Evolutionary conservation across 2,113 vertebrate genomes (phyloP), one percentile per base, ranked within the genome.

Genomic region (Perca fluviatilis): DNA sequence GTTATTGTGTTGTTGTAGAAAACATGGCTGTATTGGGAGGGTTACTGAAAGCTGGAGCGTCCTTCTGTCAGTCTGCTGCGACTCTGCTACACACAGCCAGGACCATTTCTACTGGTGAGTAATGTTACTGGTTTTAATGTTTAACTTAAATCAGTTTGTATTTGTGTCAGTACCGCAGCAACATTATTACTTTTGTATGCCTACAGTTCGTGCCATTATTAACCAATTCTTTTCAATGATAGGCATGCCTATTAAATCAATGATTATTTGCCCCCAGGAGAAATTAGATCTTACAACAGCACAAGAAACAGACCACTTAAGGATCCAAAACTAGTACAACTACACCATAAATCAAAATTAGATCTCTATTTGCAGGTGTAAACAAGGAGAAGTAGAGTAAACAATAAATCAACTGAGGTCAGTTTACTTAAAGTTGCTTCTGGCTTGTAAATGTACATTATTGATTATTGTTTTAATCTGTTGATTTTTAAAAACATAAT

Each of bases 21-120:
- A 70, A n/a, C 30, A 95, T 95, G 94, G 89, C 89, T 27, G n/a
- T 80, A 0, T 33, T 93, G 15, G 89, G 89, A 63, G 86, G 83
- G 43, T 63, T 93, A 11, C 79, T 93, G 82, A 92, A 33, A 69
- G 82, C 88, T 54, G 91, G 90, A 14, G 76, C 77, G 62, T 87
- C 91, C 23, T 64, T 91, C 18, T 91, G 89, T 77, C 90, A 82
- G n/a, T 85, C 92, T 54, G 85, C 92, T 11, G 86, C 85, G 43
- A 69, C 66, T 57, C 77, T 93, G 82, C 72, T 89, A 1, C 75
- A 71, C 61, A 36, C 90, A 13, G 81, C 77, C 49, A 91, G 88
- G 69, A 60, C 63, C 56, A 27, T 95, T 4, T 89, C 83, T n/a
- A 93, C 92, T 13, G 92, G 94, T 93, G 67, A 83, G 81, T 25